phyloP scores from a whole-genome alignment of 2,113 vertebrate genomes.

The Phalacrocorax aristotelis region DNA sequence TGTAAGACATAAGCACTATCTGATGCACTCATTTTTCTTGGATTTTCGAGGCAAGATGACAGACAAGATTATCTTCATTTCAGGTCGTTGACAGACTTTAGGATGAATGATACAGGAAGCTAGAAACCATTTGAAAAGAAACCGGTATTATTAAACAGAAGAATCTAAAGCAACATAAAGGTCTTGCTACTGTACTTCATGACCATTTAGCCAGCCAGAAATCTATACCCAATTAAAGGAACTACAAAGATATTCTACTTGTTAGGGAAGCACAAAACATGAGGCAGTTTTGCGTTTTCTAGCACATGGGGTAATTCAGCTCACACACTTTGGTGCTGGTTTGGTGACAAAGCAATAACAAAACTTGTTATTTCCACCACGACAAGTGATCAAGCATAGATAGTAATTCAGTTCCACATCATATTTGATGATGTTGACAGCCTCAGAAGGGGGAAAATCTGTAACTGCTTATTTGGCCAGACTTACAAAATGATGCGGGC shows the following conservation, averaged over 20 bases:
- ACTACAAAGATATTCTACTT: neutral
- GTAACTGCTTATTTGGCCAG: conserved; percentile 55
- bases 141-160: neutral
- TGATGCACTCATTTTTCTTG: conserved; percentile 4
- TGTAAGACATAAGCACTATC: neutral
- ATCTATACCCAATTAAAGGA: neutral
- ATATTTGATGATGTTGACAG: conserved; percentile 28
- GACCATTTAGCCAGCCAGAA: neutral
- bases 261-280: neutral
- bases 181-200: neutral
- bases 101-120: neutral
- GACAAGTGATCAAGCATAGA: neutral
- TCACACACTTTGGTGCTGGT: neutral
- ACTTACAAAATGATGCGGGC: conserved; percentile 21
- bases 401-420: neutral
- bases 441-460: neutral
- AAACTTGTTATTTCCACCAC: conserved; percentile 14
- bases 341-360: neutral
- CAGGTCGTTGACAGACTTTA: neutral
- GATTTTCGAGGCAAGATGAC: neutral
- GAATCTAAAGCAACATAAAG: neutral
- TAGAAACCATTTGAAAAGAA: neutral
- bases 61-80: conserved; percentile 6
- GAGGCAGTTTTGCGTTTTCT: neutral
- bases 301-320: neutral